Percentiles rank a stretch among this genome's conserved stretches.
These are phyloP conservation scores for Pleuronectes platessa DNA, from an alignment of 2,113 vertebrate genomes.

Conservation along the genomic window DNA sequence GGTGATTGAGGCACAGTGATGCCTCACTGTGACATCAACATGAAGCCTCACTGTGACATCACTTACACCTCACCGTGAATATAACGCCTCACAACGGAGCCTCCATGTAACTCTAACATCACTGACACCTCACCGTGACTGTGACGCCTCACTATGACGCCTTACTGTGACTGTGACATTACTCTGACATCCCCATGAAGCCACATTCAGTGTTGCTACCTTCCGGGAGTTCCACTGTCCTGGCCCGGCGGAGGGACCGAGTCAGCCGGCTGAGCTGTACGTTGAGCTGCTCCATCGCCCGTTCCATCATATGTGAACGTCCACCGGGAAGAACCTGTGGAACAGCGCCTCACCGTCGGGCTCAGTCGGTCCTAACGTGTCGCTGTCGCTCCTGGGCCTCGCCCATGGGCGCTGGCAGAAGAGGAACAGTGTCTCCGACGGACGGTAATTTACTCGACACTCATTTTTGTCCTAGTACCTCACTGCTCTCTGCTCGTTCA, in stretches of 20 bases:
- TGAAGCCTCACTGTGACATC: too few species aligned
- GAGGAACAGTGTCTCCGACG: neutral
- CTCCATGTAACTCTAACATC: too few species aligned
- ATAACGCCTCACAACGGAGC: too few species aligned
- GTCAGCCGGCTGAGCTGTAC: constrained; percentile 92
- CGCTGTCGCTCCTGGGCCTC: constrained; percentile 10
- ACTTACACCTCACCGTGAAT: too few species aligned
- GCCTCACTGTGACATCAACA: too few species aligned
- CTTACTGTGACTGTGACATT: too few species aligned
- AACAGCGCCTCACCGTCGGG: constrained; percentile 20
- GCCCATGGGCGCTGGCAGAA: constrained; percentile 57
- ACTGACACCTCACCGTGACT: too few species aligned
- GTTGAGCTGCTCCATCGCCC: constrained; percentile 96
- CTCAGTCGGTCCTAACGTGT: constrained; percentile 17
- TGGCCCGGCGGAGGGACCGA: constrained; percentile 93
- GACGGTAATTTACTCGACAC: constrained; percentile 6
- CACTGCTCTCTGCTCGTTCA: constrained; percentile 38
- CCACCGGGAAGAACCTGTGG: constrained; percentile 28
- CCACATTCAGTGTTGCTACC: constrained; percentile 71
- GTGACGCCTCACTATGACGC: too few species aligned
- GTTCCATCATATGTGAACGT: constrained; percentile 90
- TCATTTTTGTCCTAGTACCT: neutral
- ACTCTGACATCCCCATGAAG: neutral
- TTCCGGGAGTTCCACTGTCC: constrained; percentile 97
- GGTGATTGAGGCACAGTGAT: too few species aligned